A percentile compares a stretch with the other conserved stretches of the same genome.
Conservation (phyloP, 2,888 invertebrate species). For the Teleiodes luculella region DNA sequence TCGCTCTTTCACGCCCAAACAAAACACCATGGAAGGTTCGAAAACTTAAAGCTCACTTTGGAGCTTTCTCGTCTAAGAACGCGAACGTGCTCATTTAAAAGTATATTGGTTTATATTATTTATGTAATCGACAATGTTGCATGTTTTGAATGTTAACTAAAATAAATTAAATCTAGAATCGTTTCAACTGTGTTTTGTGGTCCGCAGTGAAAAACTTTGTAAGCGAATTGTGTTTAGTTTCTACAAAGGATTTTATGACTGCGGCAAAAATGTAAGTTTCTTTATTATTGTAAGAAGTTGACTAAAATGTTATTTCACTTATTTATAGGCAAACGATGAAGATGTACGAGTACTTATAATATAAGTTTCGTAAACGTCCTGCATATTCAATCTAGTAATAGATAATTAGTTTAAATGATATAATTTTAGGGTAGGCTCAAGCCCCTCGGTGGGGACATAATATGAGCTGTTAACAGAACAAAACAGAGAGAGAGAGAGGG, state of each 20-base stretch:
- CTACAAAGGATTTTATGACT: not conserved
- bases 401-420: too few relatives aligned
- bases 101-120: constrained; percentile 48
- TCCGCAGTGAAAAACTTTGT: constrained; percentile 3
- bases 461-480: too few relatives aligned
- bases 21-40: constrained; percentile 46
- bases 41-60: constrained; percentile 45
- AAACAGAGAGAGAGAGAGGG: too few relatives aligned
- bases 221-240: not conserved
- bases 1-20: constrained; percentile 55
- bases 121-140: constrained; percentile 50
- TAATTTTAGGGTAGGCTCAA: too few relatives aligned
- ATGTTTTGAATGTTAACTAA: constrained; percentile 34
- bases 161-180: constrained; percentile 18
- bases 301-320: too few relatives aligned
- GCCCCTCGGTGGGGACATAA: too few relatives aligned
- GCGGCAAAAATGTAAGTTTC: constrained; percentile 14
- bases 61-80: constrained; percentile 35
- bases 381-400: too few relatives aligned
- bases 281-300: not conserved
- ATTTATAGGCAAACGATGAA: too few relatives aligned
- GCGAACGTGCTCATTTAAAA: constrained; percentile 29
- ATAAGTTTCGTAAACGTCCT: too few relatives aligned
- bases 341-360: too few relatives aligned
- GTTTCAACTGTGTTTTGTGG: constrained; percentile 9